phyloP scores from a whole-genome alignment of 1,140 invertebrate genomes.

The Drosophila bocqueti region DNA sequence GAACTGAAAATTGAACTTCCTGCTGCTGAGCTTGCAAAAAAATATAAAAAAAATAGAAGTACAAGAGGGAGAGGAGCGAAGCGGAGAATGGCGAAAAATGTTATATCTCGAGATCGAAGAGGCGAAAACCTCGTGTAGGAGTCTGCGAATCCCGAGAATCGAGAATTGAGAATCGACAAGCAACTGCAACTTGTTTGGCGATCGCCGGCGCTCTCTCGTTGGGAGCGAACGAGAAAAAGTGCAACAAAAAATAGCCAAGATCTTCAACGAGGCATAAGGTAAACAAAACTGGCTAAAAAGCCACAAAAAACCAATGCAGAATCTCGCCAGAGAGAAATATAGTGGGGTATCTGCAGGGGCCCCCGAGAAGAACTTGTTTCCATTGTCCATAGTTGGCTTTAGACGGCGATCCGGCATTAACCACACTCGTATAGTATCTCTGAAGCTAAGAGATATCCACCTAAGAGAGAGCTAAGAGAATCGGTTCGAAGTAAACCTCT shows the following conservation, averaged over 20 bases:
- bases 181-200: conserved; percentile 75
- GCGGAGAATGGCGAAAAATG: conserved; percentile 25
- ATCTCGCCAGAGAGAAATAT: conserved; percentile 7
- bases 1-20: conserved; percentile 79
- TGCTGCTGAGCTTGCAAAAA: conserved; percentile 67
- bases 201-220: conserved; percentile 13
- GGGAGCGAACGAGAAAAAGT: conserved; percentile 43
- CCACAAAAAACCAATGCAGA: conserved; percentile 47
- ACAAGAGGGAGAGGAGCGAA: conserved; percentile 11
- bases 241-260: conserved; percentile 41
- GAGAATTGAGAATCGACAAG: conserved; percentile 28
- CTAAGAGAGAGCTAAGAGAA: conserved; percentile 28
- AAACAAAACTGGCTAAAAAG: conserved; percentile 73
- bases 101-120: conserved; percentile 51
- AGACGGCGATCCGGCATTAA: conserved; percentile 17
- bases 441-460: conserved; percentile 25
- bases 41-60: conserved; percentile 44
- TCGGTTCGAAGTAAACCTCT: conserved; percentile 32
- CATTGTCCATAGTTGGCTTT: conserved; percentile 77
- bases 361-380: conserved; percentile 70
- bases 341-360: conserved; percentile 3
- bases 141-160: conserved; percentile 59
- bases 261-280: conserved; percentile 76
- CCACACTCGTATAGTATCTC: conserved; percentile 11
- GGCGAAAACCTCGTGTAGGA: conserved; percentile 70